Conservation (phyloP, 1,140 invertebrate species). For the Littorina saxatilis region DNA sequence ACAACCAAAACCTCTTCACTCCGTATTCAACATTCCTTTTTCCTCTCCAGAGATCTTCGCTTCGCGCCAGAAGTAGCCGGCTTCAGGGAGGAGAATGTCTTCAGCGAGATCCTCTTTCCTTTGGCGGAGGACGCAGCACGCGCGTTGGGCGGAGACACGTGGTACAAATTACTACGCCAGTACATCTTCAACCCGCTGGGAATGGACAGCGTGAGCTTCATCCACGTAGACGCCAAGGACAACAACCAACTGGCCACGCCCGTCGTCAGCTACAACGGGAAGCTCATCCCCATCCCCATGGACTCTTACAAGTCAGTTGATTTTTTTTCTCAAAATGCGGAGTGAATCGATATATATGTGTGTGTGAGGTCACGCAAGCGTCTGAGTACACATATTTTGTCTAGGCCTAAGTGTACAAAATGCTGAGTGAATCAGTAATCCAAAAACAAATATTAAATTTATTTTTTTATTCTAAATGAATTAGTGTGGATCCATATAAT, state of each 20-base stretch:
- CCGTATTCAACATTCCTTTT: background rate
- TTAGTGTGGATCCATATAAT: too few relatives aligned
- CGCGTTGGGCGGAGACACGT: conserved; percentile 51
- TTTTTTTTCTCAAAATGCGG: background rate
- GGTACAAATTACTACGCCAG: conserved; percentile 49
- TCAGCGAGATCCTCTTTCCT: conserved; percentile 56
- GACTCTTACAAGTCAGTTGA: conserved; percentile 44
- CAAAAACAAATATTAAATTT: too few relatives aligned
- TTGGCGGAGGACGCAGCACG: conserved; percentile 50
- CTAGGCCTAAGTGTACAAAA: too few relatives aligned
- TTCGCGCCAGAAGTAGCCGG: conserved; percentile 41
- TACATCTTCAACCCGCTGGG: conserved; percentile 51
- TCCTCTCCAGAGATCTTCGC: conserved; percentile 50
- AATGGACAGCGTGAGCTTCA: conserved; percentile 50
- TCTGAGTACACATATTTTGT: too few relatives aligned
- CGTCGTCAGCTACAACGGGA: conserved; percentile 30
- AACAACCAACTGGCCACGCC: conserved; percentile 36
- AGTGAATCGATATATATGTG: background rate
- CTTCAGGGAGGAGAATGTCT: conserved; percentile 55
- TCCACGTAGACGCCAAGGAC: conserved; percentile 33
- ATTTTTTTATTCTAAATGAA: too few relatives aligned
- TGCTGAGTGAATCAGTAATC: too few relatives aligned
- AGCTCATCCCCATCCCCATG: conserved; percentile 40
- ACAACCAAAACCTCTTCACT: too few relatives aligned
- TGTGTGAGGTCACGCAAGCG: background rate